Evolutionary conservation across 1,140 invertebrate species (phyloP).

Genomic region (Plodia interpunctella): DNA sequence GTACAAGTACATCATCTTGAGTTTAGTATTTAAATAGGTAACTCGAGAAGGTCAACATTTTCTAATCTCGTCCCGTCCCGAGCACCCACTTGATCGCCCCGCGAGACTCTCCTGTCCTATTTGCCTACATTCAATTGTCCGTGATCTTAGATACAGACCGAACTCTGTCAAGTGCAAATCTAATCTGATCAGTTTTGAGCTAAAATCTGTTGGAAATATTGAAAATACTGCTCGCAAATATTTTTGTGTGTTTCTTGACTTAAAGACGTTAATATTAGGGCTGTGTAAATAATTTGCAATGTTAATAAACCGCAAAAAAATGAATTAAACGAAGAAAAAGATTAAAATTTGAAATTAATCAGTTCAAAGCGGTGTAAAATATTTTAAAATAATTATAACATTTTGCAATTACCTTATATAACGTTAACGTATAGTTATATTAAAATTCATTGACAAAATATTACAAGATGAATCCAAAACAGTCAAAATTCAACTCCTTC

Average conservation of each 20-base stretch:
- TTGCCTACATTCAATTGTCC: slow-evolving; percentile 50
- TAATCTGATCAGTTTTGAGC: too few relatives aligned
- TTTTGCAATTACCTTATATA: too few relatives aligned
- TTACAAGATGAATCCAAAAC: slow-evolving; percentile 43
- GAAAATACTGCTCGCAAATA: not conserved
- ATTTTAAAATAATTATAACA: too few relatives aligned
- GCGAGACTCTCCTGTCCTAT: slow-evolving; percentile 28
- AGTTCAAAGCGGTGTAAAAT: too few relatives aligned
- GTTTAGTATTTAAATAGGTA: not conserved
- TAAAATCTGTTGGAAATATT: not conserved
- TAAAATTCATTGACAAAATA: too few relatives aligned
- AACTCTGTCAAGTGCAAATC: slow-evolving; percentile 10
- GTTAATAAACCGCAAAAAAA: too few relatives aligned
- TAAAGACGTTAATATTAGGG: too few relatives aligned
- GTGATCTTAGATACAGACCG: slow-evolving; percentile 39
- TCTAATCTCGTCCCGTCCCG: not conserved
- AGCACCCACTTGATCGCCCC: slow-evolving; percentile 24
- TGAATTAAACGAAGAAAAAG: too few relatives aligned
- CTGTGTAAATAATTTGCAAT: too few relatives aligned
- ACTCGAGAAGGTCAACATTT: not conserved
- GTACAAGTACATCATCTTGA: too few relatives aligned
- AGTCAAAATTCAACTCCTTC: slow-evolving; percentile 49
- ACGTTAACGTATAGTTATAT: too few relatives aligned
- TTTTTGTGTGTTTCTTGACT: not conserved
- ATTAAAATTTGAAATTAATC: too few relatives aligned